Evolutionary conservation across 2,888 invertebrate genomes (phyloP), one percentile per base, ranked within the genome.

Genomic region (Rhodophaea formosa): DNA sequence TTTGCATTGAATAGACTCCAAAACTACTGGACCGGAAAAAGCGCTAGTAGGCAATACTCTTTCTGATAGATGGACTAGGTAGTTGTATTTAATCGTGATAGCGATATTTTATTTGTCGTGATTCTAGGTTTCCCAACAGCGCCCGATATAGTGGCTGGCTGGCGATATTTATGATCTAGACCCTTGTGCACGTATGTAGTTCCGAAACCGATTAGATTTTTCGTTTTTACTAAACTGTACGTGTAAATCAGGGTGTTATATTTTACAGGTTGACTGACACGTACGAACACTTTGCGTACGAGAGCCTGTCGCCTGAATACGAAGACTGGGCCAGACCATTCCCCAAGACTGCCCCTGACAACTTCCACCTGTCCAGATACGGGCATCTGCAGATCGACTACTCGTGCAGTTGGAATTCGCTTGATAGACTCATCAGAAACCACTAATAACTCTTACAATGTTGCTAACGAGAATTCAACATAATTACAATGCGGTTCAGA

Each of bases 341-440:
- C 79, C 94, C 96, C 55, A 93, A 94, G 75, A 80, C 91, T 1
- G 88, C 93, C 56, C 93, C 94, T 3, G 91, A 93, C 52, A 94
- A 93, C 79, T 93, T 96, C 82, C 95, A 95, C 64, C 86, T 96
- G 61, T 96, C 95, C 73, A 94, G 94, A 70, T 95, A 96, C 74
- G 96, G 96, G 56, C 94, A 96, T 71, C 88, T 96, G 52, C 95
- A 96, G 86, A 96, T 96, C 68, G 96, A 96, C 79, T 96, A 96
- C 74, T 95, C 95, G 1, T 95, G 94, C 82, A 96, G 95, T 84
- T 96, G 96, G 96, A 95, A 95, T 80, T 95, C 95, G 59, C 89
- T 96, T 62, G 94, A 96, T 79, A 94, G 95, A 74, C 94, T 95
- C 68, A 96, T 96, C 71, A 92, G 93, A 62, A 92, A 92, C 75